Evolutionary conservation across 2,113 vertebrate genomes (phyloP).

Genomic region (Plotosus lineatus): DNA sequence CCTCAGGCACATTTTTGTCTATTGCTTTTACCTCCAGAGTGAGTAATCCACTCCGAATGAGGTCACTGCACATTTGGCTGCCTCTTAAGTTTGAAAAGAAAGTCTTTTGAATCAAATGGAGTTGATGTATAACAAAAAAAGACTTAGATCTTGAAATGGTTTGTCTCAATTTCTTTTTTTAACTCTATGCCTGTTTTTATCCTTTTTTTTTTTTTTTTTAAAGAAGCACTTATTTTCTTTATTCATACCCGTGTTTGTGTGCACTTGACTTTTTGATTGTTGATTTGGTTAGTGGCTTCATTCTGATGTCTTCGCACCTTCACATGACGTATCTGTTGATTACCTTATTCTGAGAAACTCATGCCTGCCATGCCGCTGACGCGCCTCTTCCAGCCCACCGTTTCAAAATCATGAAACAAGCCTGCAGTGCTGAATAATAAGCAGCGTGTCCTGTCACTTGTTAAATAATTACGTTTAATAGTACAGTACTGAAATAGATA

Average conservation of each 20-base stretch:
- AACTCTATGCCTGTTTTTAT: neutral
- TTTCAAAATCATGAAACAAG: neutral
- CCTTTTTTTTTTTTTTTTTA: neutral
- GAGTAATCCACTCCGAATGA: conserved; percentile 64
- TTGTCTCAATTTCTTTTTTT: too few species aligned
- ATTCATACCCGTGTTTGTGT: neutral
- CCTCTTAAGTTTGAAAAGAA: conserved; percentile 43
- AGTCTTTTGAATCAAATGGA: neutral
- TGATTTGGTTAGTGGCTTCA: neutral
- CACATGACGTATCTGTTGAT: neutral
- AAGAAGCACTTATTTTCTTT: neutral
- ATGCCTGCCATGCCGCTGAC: conserved; percentile 1
- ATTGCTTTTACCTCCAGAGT: conserved; percentile 58
- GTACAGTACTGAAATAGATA: conserved; percentile 42
- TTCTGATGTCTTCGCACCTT: neutral
- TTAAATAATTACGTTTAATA: conserved; percentile 54
- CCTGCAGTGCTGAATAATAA: conserved; percentile 14
- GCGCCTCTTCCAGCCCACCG: conserved; percentile 19
- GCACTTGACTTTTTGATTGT: neutral
- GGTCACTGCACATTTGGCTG: conserved; percentile 61
- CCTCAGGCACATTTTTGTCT: conserved; percentile 49
- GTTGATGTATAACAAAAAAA: conserved; percentile 11
- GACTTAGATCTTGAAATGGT: neutral
- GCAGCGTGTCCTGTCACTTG: conserved; percentile 31
- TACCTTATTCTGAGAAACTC: conserved; percentile 35